Evolutionary conservation across 2,113 vertebrate genomes (phyloP), one percentile per base, ranked within the genome.

Genomic region (Vanacampus margaritifer): DNA sequence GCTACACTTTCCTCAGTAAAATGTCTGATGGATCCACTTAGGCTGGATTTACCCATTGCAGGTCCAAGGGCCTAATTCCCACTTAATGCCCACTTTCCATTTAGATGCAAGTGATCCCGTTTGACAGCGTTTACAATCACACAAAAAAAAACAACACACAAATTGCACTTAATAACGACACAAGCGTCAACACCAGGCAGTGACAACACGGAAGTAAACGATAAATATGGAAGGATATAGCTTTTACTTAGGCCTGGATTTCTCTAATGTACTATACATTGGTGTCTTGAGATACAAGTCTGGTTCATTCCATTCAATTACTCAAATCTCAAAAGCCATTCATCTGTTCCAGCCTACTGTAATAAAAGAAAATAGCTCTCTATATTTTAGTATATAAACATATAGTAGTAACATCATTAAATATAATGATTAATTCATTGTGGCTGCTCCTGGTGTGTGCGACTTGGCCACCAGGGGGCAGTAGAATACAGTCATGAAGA

Each of bases 1-100:
- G 67, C 68, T 75, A 75, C 62, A 23, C 10, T 43, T 56, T 57
- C 73, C 28, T 76, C 6, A 32, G 43, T 69, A 65, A 65, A 65
- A 70, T 21, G 19, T 75, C 58, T 46, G 32, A 53, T 62, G 23
- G 43, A 60, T 65, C 41, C 32, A 56, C 0, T 10, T 10, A 32
- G 54, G 26, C 54, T 57, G 54, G 54, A 57, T 57, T 57, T 32
- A 32, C n/a, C n/a, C 54, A 32, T 26, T 17, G 26, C 54, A 57
- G 54, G 26, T 57, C 51, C 12, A 51, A 51, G 21, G 48, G 48
- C 48, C 23, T 23, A 7, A 57, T 32, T 28, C 26, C 26, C 54
- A 17, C 54, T 17, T 32, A 57, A 17, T 28, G 54, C 28, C 54
- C 26, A 28, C 7, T 32, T 32, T 57, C 26, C 14, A 17, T 57